Evolutionary conservation across 2,888 invertebrate genomes (phyloP), one percentile per base, ranked within the genome.

Genomic region (Archips xylosteana): DNA sequence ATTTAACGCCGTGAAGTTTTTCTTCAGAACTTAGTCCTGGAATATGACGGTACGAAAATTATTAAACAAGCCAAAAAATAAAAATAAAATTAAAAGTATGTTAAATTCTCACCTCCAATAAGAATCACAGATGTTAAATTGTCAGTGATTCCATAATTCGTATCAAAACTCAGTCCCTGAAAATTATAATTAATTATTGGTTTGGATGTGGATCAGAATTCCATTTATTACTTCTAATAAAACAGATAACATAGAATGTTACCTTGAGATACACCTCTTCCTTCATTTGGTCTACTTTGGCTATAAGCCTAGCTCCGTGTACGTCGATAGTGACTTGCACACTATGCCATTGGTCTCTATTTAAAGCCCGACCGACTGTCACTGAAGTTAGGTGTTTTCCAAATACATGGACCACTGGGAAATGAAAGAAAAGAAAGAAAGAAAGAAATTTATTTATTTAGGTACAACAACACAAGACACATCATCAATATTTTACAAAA

Each of bases 261-360:
- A 92, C 94, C 89, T 97, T 96, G 74, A 98, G 94, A 85, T 96
- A 97, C 0, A 97, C 97, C 91, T 98, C 97, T 86, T 96, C 97
- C 81, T 96, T 96, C 76, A 96, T 95, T 78, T 97, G 97, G 86
- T 98, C 98, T n/a, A 98, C 98, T 85, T 96, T 96, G 65, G 98
- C 98, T 83, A 97, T 97, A 75, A 98, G 95, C 84, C 97, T 95
- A 34, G 97, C 97, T 39, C 97, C 97, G 81, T 97, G 97, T 2
- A 98, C 98, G 87, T 98, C 98, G 76, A 98, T 98, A 75, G 97
- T 96, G 81, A 96, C 98, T 71, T 97, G 96, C 15, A 98, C 98
- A 81, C 96, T 97, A 87, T 98, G 98, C 98, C 98, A 98, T 83
- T 97, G 96, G 85, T 98, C 98, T 80, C 97, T 96, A 89, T 98